These are phyloP conservation scores for Oplegnathus fasciatus DNA, from an alignment of 2,113 vertebrate species.

Conservation along the genomic window DNA sequence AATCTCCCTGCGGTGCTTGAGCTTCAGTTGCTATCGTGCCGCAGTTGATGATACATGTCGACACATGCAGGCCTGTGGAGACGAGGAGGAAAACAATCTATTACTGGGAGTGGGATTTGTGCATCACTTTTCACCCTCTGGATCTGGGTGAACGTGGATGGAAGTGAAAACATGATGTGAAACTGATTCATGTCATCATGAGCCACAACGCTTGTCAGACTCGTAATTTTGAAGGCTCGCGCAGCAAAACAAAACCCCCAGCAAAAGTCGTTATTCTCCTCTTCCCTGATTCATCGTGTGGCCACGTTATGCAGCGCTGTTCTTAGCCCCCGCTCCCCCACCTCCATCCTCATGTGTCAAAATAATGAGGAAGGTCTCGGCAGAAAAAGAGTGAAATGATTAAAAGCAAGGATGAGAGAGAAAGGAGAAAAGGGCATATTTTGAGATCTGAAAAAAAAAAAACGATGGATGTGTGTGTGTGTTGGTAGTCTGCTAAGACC, in stretches of 20 bases:
- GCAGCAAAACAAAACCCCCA: neutral
- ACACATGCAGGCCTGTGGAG: neutral
- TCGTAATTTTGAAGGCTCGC: neutral
- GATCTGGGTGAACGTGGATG: neutral
- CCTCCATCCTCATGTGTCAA: constrained; percentile 10
- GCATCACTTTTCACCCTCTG: neutral
- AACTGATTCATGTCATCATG: neutral
- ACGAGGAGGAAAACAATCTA: neutral
- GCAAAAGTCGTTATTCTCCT: neutral
- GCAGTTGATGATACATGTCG: neutral
- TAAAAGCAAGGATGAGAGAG: constrained; percentile 36
- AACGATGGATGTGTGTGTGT: neutral
- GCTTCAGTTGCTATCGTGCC: neutral
- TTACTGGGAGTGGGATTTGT: neutral
- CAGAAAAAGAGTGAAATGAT: constrained; percentile 32
- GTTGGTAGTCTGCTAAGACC: neutral
- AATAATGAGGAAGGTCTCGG: constrained; percentile 43
- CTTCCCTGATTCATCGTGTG: neutral
- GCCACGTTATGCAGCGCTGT: neutral
- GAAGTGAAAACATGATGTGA: constrained; percentile 1
- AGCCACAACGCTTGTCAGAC: neutral
- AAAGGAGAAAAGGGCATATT: constrained; percentile 12
- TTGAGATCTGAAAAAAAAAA: neutral
- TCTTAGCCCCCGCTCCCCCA: neutral
- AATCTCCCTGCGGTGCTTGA: neutral